Evolutionary conservation across 2,888 invertebrate species (phyloP), one percentile per base, ranked within the genome.

Genomic region (Busseola fusca): DNA sequence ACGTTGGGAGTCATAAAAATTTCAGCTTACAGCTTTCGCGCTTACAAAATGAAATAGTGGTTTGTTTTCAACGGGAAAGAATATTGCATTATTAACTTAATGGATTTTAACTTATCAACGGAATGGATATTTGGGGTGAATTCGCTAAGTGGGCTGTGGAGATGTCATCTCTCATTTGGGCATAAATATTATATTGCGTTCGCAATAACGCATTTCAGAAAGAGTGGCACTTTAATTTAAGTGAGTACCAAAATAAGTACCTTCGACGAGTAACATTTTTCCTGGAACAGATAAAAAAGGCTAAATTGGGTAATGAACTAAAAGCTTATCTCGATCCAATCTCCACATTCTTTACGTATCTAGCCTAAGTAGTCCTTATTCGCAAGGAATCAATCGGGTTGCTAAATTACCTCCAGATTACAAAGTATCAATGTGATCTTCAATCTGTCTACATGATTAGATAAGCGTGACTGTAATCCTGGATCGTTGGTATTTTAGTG

Each of bases 31-130:
- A 85, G 90, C 89, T 91, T 91, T 89, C 88, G 88, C 87, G 89
- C 88, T 90, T 88, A 86, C 88, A 85, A 91, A 91, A 92, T 92
- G 90, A 91, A 89, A 91, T 91, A 91, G 88, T 88, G 88, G 87
- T 88, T 87, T 90, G 89, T 89, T 91, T 90, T 90, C 84, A 84
- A 85, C 86, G 71, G 59, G 50, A 76, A 83, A 79, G 80, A 78
- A 82, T 84, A 83, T 80, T 82, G 78, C 64, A 87, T 86, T 89
- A 88, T 87, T 87, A 88, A 86, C 83, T 84, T 83, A 84, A 85
- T 80, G 85, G 78, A 78, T 83, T 85, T 86, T 87, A 86, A 90
- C 88, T 86, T 87, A 85, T 87, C 84, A 86, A 86, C 82, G 83
- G 84, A 81, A 83, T 84, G 73, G 72, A 74, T 85, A 79, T 78